Base-by-base conservation (phyloP, 2,888 invertebrate genomes). In the Nomada flava region DNA sequence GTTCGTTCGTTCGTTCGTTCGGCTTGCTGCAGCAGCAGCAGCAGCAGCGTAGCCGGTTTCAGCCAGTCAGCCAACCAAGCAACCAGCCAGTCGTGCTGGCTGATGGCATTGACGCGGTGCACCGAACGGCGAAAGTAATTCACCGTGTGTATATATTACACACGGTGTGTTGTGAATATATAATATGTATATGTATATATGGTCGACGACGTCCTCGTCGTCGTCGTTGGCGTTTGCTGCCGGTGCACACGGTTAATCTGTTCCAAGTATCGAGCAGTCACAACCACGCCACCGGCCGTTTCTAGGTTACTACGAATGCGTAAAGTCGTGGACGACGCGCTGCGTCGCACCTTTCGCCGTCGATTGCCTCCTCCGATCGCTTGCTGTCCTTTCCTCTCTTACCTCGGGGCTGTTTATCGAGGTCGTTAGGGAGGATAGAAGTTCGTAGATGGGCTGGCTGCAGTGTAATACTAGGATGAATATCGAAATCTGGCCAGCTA, bases 281-380 rank as follows among this genome's bases (percentile, higher is more conserved):
- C 81, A 84, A 86, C 86, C 84, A 82, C 84, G 79, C 79, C 80
- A 81, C 79, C 81, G 79, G 65, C 86, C 87, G 89, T 91, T 91
- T 91, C 91, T 91, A 91, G 91, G 91, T 91, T 91, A 92, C 90
- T 88, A 88, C 89, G 88, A 90, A 89, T 85, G 89, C 88, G 88
- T 86, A 88, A 87, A 88, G 72, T 73, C 83, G 20, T 53, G 62
- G 78, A 80, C 73, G 82, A 84, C 78, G 80, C 81, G 59, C 64
- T 63, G 76, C 67, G 77, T 82, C 79, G 74, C 82, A 75, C 88
- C 87, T 87, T 87, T 88, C 88, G 86, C 88, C 79, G 77, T 84
- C 77, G 72, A 80, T 81, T 65, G 71, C 79, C 70, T 77, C 68
- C 77, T 77, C 64, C 77, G 23, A 29, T 57, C 23, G 47, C 53